A percentile compares a stretch with the other conserved stretches of the same genome.
Conservation (phyloP, 2,113 vertebrate species). For the Eulemur rufifrons region DNA sequence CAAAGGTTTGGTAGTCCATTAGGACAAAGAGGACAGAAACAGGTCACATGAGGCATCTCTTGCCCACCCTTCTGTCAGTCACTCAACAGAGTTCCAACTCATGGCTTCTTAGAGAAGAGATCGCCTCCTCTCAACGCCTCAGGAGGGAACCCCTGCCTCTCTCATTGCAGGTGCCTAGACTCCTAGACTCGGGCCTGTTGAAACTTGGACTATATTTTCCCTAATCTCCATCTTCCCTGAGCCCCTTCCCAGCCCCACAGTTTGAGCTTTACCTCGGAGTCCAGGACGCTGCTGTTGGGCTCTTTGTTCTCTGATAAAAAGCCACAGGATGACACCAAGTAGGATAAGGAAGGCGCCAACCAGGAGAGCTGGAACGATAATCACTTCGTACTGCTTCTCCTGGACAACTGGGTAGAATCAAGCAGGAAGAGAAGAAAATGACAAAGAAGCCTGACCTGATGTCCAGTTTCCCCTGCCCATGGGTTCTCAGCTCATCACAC, state of each 20-base stretch:
- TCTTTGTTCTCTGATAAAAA: slow-evolving; percentile 81
- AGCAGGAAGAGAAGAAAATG: background rate
- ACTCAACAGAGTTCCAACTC: background rate
- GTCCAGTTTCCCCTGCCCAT: background rate
- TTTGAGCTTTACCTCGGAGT: slow-evolving; percentile 48
- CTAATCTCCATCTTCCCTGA: background rate
- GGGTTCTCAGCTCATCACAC: background rate
- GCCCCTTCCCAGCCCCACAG: background rate
- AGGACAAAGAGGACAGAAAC: background rate
- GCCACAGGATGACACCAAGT: slow-evolving; percentile 84
- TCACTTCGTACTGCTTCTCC: slow-evolving; percentile 83
- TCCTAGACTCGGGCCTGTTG: background rate
- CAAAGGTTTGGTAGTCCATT: background rate
- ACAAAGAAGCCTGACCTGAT: background rate
- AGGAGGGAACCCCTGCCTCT: background rate
- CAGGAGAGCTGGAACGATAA: slow-evolving; percentile 83
- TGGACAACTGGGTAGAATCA: slow-evolving; percentile 74
- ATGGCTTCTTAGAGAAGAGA: background rate
- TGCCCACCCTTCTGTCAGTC: background rate
- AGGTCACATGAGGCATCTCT: background rate
- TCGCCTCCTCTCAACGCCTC: background rate
- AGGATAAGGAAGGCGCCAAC: slow-evolving; percentile 82
- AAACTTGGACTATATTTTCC: background rate
- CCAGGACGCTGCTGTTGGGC: slow-evolving; percentile 60
- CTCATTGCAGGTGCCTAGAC: background rate